phyloP scores from a whole-genome alignment of 2,888 invertebrate species.

The Seira ritae region DNA sequence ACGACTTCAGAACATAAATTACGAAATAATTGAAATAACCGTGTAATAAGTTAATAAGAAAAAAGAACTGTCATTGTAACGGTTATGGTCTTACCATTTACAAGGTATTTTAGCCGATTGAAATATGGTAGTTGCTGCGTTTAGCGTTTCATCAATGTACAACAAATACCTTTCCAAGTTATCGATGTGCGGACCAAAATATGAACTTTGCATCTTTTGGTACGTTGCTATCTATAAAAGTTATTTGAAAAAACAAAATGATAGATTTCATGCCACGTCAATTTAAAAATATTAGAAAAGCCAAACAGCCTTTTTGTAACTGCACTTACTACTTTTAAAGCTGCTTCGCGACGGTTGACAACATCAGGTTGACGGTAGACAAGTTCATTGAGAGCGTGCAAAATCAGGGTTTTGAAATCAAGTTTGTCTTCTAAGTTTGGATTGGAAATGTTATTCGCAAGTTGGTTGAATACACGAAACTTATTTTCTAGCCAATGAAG shows the following conservation, averaged over 20 bases:
- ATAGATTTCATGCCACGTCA: not conserved
- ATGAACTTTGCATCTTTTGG: conserved; percentile 45
- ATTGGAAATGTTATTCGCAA: conserved; percentile 42
- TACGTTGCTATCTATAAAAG: conserved; percentile 39
- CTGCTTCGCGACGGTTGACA: conserved; percentile 19
- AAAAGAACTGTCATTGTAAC: too few relatives aligned
- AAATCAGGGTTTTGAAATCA: conserved; percentile 50
- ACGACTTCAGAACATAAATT: not conserved
- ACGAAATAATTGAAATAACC: not conserved
- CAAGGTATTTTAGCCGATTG: conserved; percentile 39
- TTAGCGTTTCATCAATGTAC: conserved; percentile 39
- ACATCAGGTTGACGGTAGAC: conserved; percentile 46
- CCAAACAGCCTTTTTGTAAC: too few relatives aligned
- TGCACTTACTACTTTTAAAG: conserved; percentile 55
- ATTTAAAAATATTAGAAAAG: not conserved
- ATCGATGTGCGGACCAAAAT: conserved; percentile 49
- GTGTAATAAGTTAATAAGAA: too few relatives aligned
- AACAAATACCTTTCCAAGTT: conserved; percentile 41
- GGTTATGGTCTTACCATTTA: conserved; percentile 41
- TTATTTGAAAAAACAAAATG: not conserved
- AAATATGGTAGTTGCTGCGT: conserved; percentile 36
- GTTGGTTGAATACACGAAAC: conserved; percentile 53
- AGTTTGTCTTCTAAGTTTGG: conserved; percentile 28
- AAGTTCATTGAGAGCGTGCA: conserved; percentile 55
- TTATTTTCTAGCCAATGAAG: conserved; percentile 53